Conservation (phyloP, 1,140 invertebrate genomes). For the Cherax quadricarinatus region DNA sequence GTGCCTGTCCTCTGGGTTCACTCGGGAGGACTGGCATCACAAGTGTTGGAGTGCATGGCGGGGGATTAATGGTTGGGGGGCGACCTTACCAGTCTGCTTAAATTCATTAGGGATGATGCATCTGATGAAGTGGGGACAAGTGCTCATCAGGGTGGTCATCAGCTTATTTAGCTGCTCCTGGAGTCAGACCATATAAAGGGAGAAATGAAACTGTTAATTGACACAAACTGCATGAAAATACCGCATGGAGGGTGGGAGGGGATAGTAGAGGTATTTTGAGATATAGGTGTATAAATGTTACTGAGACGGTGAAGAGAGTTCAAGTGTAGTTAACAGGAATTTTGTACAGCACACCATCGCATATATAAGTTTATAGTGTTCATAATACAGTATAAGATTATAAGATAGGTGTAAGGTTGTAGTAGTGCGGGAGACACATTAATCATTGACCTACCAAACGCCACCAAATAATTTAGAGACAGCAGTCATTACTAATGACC, state of each 20-base stretch:
- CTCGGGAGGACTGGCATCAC: background rate
- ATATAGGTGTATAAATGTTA: background rate
- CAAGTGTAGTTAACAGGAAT: no score
- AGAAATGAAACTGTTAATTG: slow-evolving; percentile 21
- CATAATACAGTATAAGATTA: no score
- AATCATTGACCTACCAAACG: no score
- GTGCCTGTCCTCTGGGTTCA: background rate
- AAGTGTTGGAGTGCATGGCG: background rate
- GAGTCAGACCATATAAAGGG: slow-evolving; percentile 6
- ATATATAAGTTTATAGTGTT: no score
- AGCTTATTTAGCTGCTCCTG: slow-evolving; percentile 77
- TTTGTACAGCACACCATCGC: no score
- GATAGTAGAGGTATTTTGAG: background rate
- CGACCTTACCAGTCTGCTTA: slow-evolving; percentile 78
- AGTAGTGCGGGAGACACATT: no score
- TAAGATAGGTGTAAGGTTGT: no score
- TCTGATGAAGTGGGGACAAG: slow-evolving; percentile 83
- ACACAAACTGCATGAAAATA: background rate
- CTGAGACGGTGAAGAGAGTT: background rate
- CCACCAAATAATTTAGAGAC: no score
- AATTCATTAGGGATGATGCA: slow-evolving; percentile 85
- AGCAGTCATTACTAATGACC: no score
- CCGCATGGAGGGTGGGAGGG: background rate
- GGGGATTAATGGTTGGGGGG: background rate
- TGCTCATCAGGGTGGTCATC: slow-evolving; percentile 81